These are phyloP conservation scores for Mesembrinibis cayennensis DNA, from an alignment of 2,113 vertebrate genomes.

Conservation along the genomic window DNA sequence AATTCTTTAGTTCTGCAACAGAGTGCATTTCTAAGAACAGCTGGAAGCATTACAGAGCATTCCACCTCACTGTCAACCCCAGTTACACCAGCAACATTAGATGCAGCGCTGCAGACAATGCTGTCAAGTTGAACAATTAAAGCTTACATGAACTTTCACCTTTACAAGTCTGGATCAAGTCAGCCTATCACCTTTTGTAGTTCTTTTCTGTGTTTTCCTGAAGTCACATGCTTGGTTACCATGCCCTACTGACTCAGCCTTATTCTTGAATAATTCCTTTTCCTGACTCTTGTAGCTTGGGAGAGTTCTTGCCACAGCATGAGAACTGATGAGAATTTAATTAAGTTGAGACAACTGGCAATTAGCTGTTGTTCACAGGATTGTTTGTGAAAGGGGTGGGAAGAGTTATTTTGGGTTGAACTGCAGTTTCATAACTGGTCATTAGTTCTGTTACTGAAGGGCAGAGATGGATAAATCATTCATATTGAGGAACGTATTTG, in stretches of 20 bases:
- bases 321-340: constrained; percentile 34
- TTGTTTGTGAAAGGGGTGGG: constrained; percentile 11
- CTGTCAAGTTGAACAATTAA: constrained; percentile 38
- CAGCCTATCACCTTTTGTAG: not conserved
- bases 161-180: constrained; percentile 6
- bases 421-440: constrained; percentile 55
- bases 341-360: constrained; percentile 15
- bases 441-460: constrained; percentile 29
- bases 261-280: not conserved
- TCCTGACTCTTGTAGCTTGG: not conserved
- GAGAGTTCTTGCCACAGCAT: not conserved
- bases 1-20: not conserved
- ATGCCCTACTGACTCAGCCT: not conserved
- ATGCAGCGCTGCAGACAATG: not conserved
- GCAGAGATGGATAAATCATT: not conserved
- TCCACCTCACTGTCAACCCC: not conserved
- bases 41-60: not conserved
- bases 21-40: not conserved
- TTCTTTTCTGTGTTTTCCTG: not conserved
- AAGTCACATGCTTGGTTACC: not conserved
- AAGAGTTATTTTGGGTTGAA: constrained; percentile 66
- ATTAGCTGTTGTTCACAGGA: constrained; percentile 52
- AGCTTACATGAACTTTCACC: constrained; percentile 34
- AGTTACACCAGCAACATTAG: not conserved
- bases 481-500: not conserved